Conservation (phyloP, 1,140 invertebrate genomes). For the Spodoptera litura region DNA sequence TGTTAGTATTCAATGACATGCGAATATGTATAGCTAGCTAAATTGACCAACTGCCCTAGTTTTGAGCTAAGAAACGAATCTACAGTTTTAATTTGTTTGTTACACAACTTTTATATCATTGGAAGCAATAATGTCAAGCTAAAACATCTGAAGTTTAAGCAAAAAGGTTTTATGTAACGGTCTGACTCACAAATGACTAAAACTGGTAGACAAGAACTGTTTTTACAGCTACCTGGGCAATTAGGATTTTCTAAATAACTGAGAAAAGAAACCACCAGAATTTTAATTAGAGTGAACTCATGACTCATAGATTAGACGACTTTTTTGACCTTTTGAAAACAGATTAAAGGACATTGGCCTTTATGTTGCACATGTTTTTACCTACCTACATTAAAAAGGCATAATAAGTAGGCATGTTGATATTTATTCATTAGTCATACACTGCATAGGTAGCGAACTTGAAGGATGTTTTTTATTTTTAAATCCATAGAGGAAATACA, state of each 20-base stretch:
- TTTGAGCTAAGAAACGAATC: constrained; percentile 1
- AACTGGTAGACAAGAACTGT: background rate
- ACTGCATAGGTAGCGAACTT: background rate
- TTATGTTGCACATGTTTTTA: constrained; percentile 1
- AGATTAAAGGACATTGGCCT: constrained; percentile 26
- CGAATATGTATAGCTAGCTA: background rate
- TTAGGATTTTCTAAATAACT: background rate
- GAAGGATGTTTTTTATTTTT: constrained; percentile 30
- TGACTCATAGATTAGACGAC: background rate
- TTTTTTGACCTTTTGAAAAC: constrained; percentile 22
- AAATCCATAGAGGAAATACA: constrained; percentile 10
- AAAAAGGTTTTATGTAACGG: constrained; percentile 27
- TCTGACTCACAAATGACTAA: constrained; percentile 14
- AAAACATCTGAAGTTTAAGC: background rate
- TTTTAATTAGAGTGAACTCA: background rate
- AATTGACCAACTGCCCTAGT: constrained; percentile 18
- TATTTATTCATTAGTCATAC: constrained; percentile 25
- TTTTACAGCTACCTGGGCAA: background rate
- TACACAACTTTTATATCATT: constrained; percentile 22
- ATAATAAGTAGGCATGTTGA: background rate
- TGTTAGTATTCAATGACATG: constrained; percentile 35
- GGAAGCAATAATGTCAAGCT: constrained; percentile 21
- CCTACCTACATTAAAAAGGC: background rate
- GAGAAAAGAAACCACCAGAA: background rate
- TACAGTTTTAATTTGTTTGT: constrained; percentile 15